phyloP scores from a whole-genome alignment of 2,797 vertebrate genomes.

The Lutjanus argentimaculatus region DNA sequence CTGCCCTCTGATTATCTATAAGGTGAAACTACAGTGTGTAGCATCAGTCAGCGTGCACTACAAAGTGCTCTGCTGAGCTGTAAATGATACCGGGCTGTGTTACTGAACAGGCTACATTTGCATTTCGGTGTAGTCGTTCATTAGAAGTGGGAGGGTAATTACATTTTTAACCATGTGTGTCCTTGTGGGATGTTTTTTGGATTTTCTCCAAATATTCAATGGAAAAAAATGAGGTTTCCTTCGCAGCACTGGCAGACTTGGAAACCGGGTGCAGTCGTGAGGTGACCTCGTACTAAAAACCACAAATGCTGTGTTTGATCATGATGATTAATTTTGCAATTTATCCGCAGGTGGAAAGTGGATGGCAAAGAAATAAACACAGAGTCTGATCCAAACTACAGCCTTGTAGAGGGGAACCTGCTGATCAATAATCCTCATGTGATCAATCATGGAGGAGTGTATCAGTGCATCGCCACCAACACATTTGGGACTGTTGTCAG shows the following conservation, averaged over 20 bases:
- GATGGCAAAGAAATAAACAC: constrained; percentile 89
- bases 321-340: background rate
- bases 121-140: constrained; percentile 1
- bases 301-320: background rate
- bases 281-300: background rate
- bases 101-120: constrained; percentile 1
- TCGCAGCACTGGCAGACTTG: background rate
- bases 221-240: background rate
- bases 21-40: background rate
- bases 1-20: background rate
- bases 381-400: constrained; percentile 90
- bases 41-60: background rate
- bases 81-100: background rate
- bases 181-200: constrained; percentile 1
- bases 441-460: constrained; percentile 89
- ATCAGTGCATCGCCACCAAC: constrained; percentile 94
- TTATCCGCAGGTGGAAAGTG: constrained; percentile 90
- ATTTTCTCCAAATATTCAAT: constrained; percentile 9
- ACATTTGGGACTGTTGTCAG: constrained; percentile 91
- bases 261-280: background rate
- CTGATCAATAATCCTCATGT: constrained; percentile 92
- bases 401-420: constrained; percentile 91
- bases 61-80: constrained; percentile 1
- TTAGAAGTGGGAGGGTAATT: background rate
- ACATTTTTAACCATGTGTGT: background rate